Conservation (phyloP, 2,888 invertebrate genomes). For the Aelia acuminata region DNA sequence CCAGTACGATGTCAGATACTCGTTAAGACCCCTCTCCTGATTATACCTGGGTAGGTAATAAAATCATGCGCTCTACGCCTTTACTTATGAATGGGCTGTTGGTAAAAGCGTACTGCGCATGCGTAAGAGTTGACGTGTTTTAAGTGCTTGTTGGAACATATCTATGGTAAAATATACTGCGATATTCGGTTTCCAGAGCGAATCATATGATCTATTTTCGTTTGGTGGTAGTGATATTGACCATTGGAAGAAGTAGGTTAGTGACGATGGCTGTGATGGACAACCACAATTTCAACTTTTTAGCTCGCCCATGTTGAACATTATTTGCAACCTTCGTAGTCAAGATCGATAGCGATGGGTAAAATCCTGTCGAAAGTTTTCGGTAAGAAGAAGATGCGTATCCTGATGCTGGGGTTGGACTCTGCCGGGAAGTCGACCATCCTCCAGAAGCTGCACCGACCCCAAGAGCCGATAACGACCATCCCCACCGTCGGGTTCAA, state of each 20-base stretch:
- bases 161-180: too few species aligned
- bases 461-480: conserved; percentile 97
- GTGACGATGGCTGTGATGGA: background rate
- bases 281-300: background rate
- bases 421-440: conserved; percentile 99
- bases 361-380: conserved; percentile 99
- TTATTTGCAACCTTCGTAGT: conserved; percentile 66
- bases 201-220: background rate
- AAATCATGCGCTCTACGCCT: too few species aligned
- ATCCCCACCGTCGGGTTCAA: conserved; percentile 99
- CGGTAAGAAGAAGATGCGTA: conserved; percentile 99
- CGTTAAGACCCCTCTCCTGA: too few species aligned
- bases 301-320: background rate
- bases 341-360: conserved; percentile 79
- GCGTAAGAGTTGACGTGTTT: too few species aligned
- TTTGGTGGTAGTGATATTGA: background rate
- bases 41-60: too few species aligned
- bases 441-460: conserved; percentile 85
- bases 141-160: too few species aligned
- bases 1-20: too few species aligned
- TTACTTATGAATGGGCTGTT: too few species aligned
- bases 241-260: background rate
- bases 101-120: too few species aligned
- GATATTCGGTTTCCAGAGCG: background rate
- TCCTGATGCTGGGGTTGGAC: conserved; percentile 98